Conservation (phyloP, 2,113 vertebrate genomes). For the Etheostoma cragini region DNA sequence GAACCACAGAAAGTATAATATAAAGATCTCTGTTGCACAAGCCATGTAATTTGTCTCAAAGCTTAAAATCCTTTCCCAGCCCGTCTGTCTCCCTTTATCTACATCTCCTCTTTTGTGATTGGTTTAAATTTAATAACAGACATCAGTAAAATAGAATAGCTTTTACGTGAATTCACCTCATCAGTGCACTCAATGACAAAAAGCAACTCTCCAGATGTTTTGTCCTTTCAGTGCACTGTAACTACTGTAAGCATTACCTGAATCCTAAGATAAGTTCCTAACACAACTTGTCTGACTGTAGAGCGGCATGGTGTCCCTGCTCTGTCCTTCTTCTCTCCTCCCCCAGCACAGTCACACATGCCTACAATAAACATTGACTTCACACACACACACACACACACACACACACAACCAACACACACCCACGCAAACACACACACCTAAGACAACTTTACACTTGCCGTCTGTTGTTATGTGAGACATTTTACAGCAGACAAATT, state of each 20-base stretch:
- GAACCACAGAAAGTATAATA: conserved; percentile 1
- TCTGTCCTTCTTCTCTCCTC: conserved; percentile 52
- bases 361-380: conserved; percentile 66
- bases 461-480: conserved; percentile 49
- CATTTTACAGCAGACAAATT: conserved; percentile 30
- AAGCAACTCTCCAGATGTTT: conserved; percentile 20
- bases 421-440: conserved; percentile 48
- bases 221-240: neutral
- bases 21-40: conserved; percentile 12
- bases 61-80: conserved; percentile 10
- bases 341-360: conserved; percentile 54
- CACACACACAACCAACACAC: conserved; percentile 50
- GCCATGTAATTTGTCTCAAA: conserved; percentile 25
- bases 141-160: conserved; percentile 54
- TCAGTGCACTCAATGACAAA: conserved; percentile 9
- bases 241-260: conserved; percentile 2
- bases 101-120: conserved; percentile 38
- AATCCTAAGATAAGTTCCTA: conserved; percentile 37
- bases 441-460: conserved; percentile 60
- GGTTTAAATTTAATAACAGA: conserved; percentile 51
- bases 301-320: conserved; percentile 50
- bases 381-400: conserved; percentile 15
- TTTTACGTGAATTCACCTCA: conserved; percentile 51
- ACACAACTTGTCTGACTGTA: conserved; percentile 37
- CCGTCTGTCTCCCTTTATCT: conserved; percentile 23